Conservation (phyloP, 2,888 invertebrate species). For the Agrotis exclamationis region DNA sequence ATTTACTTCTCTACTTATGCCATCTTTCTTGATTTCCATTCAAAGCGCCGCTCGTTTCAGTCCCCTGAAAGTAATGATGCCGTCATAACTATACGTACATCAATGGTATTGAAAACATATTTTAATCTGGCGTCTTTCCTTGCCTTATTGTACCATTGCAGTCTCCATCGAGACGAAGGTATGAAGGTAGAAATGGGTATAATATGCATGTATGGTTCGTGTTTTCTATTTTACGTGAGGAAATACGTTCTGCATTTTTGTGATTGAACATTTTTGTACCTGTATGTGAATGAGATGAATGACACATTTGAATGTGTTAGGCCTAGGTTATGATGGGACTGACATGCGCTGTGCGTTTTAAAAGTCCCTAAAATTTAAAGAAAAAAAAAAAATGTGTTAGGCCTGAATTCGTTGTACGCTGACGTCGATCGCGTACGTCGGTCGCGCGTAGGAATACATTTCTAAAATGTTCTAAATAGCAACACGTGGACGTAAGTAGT, state of each 20-base stretch:
- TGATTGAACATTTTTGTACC: not conserved
- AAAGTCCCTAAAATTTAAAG: too few relatives aligned
- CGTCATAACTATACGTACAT: conserved; percentile 35
- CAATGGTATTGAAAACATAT: conserved; percentile 60
- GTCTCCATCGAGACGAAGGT: conserved; percentile 27
- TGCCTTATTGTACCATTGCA: conserved; percentile 42
- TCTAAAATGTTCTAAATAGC: too few relatives aligned
- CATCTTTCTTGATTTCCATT: conserved; percentile 56
- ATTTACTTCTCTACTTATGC: conserved; percentile 31
- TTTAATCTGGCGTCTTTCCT: conserved; percentile 50
- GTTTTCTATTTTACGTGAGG: not conserved
- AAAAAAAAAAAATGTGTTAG: too few relatives aligned
- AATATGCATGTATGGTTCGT: not conserved
- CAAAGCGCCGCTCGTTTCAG: conserved; percentile 51
- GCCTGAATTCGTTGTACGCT: too few relatives aligned
- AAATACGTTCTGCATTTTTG: conserved; percentile 6
- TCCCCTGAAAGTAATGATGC: conserved; percentile 56
- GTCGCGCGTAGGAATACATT: too few relatives aligned
- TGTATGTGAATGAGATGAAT: not conserved
- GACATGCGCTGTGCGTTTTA: too few relatives aligned
- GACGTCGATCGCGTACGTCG: too few relatives aligned
- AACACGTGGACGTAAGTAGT: too few relatives aligned
- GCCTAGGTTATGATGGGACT: too few relatives aligned
- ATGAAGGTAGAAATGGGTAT: conserved; percentile 17
- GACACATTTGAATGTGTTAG: not conserved